Evolutionary conservation across 2,113 vertebrate genomes (phyloP).

Genomic region (Sceloporus undulatus): DNA sequence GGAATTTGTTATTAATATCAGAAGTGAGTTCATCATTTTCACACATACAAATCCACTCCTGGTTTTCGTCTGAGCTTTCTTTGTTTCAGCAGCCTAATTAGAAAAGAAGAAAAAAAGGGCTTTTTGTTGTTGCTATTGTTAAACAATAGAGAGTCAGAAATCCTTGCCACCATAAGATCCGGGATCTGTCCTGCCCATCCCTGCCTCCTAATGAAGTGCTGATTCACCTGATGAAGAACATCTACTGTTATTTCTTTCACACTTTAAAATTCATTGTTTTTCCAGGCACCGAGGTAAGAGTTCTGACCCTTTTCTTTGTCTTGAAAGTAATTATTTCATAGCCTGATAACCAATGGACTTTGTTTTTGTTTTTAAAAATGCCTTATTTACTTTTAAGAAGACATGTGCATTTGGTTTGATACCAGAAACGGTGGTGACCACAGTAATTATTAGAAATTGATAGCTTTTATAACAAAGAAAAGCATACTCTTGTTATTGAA

Average conservation of each 20-base stretch:
- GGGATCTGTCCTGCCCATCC: neutral
- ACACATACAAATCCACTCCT: neutral
- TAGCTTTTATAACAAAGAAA: neutral
- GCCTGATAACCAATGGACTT: neutral
- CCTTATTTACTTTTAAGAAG: neutral
- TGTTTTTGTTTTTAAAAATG: neutral
- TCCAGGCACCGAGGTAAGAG: neutral
- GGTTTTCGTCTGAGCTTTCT: neutral
- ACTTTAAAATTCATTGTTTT: neutral
- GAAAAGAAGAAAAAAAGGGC: neutral
- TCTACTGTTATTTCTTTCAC: neutral
- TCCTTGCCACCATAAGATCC: neutral
- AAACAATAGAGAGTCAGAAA: neutral
- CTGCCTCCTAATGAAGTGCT: neutral
- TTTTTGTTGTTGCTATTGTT: slow-evolving; percentile 5
- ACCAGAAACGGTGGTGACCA: neutral
- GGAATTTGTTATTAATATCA: neutral
- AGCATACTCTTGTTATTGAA: neutral
- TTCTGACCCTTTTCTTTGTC: neutral
- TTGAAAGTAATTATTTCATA: slow-evolving; percentile 9
- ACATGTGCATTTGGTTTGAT: neutral
- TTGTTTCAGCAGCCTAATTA: slow-evolving; percentile 1
- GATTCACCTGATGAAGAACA: neutral
- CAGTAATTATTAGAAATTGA: neutral
- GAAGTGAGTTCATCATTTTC: neutral